Conservation (phyloP, 2,797 vertebrate species). For the Chelonia mydas region DNA sequence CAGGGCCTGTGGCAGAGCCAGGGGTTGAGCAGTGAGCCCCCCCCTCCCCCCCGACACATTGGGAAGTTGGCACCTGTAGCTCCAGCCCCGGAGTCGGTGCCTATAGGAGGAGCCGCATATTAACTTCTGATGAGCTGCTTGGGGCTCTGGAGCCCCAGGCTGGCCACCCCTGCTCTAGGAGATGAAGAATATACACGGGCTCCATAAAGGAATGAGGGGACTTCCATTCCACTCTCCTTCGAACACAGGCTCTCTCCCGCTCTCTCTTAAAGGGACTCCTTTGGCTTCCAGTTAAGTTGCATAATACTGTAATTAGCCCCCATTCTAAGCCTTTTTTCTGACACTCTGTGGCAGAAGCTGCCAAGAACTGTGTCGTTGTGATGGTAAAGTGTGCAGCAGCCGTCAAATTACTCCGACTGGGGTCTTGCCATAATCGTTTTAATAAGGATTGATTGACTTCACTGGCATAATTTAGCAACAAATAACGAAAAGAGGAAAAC, state of each 20-base stretch:
- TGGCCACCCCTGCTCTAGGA: background rate
- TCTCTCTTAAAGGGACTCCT: fast-evolving
- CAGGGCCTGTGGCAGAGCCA: too few relatives aligned
- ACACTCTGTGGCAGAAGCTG: background rate
- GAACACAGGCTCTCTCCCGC: background rate
- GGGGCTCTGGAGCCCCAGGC: too few relatives aligned
- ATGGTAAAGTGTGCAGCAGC: background rate
- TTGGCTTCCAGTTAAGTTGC: background rate
- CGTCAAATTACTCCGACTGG: background rate
- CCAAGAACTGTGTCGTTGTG: background rate
- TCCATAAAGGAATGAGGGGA: background rate
- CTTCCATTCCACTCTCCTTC: background rate
- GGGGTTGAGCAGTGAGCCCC: too few relatives aligned
- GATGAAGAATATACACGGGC: background rate
- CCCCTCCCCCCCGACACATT: too few relatives aligned
- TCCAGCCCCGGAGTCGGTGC: too few relatives aligned
- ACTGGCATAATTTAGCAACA: background rate
- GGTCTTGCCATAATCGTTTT: background rate
- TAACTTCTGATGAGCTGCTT: too few relatives aligned
- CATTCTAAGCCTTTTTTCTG: background rate
- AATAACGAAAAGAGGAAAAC: background rate
- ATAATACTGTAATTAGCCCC: background rate
- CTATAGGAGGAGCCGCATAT: too few relatives aligned
- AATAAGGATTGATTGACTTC: background rate
- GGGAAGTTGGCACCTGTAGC: too few relatives aligned